A percentile compares a stretch with the other conserved stretches of the same genome.
phyloP scores from a whole-genome alignment of 2,113 vertebrate genomes.

The Hiodon tergisus region DNA sequence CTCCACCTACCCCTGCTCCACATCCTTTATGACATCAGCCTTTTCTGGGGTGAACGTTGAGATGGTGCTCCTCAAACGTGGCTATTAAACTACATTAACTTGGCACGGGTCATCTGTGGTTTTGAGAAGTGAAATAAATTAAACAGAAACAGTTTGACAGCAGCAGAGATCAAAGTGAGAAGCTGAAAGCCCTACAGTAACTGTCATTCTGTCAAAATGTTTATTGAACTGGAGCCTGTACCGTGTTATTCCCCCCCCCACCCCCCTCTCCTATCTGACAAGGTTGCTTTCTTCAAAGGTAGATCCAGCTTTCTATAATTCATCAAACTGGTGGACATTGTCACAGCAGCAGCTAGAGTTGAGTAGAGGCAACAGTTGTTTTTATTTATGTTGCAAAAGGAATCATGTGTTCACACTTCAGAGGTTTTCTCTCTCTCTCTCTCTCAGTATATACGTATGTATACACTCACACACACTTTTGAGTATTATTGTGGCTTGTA shows the following conservation, averaged over 20 bases:
- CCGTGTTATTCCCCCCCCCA: constrained; percentile 42
- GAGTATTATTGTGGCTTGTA: constrained; percentile 22
- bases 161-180: constrained; percentile 54
- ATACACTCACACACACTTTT: constrained; percentile 18
- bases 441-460: no score
- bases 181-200: constrained; percentile 49
- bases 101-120: constrained; percentile 34
- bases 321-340: background rate
- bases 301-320: background rate
- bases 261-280: background rate
- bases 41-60: constrained; percentile 27
- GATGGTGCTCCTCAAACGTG: constrained; percentile 18
- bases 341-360: background rate
- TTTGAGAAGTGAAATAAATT: constrained; percentile 43
- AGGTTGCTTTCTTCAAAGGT: constrained; percentile 4
- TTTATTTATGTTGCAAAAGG: background rate
- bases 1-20: no score
- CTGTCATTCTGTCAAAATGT: constrained; percentile 57
- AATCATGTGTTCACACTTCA: background rate
- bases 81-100: constrained; percentile 45
- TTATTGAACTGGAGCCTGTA: constrained; percentile 51
- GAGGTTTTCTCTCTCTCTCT: no score
- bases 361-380: background rate
- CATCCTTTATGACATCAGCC: constrained; percentile 25
- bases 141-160: constrained; percentile 48